phyloP scores from a whole-genome alignment of 2,113 vertebrate species.

The Neotragus pygmaeus region DNA sequence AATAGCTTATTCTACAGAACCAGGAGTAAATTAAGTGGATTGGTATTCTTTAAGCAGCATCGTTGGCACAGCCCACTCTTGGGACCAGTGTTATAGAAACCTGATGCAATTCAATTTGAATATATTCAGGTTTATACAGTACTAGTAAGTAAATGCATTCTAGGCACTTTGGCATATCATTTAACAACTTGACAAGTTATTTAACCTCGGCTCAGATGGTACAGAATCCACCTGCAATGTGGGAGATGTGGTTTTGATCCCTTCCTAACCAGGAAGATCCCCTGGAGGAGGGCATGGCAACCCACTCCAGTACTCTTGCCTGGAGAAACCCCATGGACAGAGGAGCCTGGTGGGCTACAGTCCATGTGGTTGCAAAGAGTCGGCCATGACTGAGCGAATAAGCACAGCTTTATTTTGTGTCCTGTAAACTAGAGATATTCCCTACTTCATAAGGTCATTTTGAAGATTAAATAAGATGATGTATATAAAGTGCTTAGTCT shows the following conservation, averaged over 20 bases:
- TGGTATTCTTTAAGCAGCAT: neutral
- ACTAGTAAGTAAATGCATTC: neutral
- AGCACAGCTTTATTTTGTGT: neutral
- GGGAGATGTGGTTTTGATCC: neutral
- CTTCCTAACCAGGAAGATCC: neutral
- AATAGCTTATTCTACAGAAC: neutral
- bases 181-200: neutral
- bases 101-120: neutral
- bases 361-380: neutral
- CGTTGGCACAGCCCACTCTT: neutral
- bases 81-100: neutral
- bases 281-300: neutral
- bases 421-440: neutral
- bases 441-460: neutral
- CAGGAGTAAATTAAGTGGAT: neutral
- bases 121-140: neutral
- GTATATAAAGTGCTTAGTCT: neutral
- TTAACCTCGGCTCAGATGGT: neutral
- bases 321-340: neutral
- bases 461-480: neutral
- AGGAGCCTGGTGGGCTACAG: neutral
- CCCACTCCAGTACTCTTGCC: neutral
- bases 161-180: neutral
- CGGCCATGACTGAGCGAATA: neutral
- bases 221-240: neutral